A percentile compares a stretch with the other conserved stretches of the same genome.
phyloP scores from a whole-genome alignment of 1,140 invertebrate species.

The Drosophila parvula region DNA sequence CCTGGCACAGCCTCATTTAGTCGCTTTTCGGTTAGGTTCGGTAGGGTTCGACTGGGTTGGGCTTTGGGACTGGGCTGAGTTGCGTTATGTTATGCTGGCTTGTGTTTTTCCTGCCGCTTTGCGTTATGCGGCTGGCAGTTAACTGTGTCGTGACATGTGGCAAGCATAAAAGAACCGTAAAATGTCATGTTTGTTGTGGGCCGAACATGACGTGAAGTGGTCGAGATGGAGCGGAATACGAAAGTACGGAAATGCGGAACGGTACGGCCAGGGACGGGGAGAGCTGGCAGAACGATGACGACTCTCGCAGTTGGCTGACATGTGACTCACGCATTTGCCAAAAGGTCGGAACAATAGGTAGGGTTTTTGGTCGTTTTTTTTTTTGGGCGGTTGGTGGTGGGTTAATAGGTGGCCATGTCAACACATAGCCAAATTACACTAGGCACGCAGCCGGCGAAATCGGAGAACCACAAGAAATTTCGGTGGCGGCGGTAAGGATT shows the following conservation, averaged over 20 bases:
- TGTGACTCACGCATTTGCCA: slow-evolving; percentile 55
- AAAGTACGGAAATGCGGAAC: neutral
- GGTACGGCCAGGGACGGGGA: neutral
- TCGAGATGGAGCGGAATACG: slow-evolving; percentile 26
- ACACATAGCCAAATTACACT: slow-evolving; percentile 76
- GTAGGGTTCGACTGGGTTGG: slow-evolving; percentile 1
- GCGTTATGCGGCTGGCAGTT: slow-evolving; percentile 69
- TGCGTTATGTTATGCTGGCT: slow-evolving; percentile 30
- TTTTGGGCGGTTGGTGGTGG: slow-evolving; percentile 11
- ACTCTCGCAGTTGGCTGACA: slow-evolving; percentile 48
- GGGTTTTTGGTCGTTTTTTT: slow-evolving; percentile 2
- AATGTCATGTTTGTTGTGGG: slow-evolving; percentile 79
- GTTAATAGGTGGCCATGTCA: slow-evolving; percentile 58
- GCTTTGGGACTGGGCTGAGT: slow-evolving; percentile 6
- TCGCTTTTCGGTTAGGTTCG: neutral
- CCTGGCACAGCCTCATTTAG: neutral
- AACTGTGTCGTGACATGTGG: slow-evolving; percentile 79
- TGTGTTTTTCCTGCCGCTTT: slow-evolving; percentile 32
- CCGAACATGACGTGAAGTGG: slow-evolving; percentile 79
- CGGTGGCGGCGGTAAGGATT: slow-evolving; percentile 14
- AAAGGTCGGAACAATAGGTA: slow-evolving; percentile 21
- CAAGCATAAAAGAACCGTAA: slow-evolving; percentile 82
- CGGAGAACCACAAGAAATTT: slow-evolving; percentile 30
- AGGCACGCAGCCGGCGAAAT: slow-evolving; percentile 32
- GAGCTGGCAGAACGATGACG: slow-evolving; percentile 34